Evolutionary conservation across 2,113 vertebrate species (phyloP).

Genomic region (Malaclemys terrapin): DNA sequence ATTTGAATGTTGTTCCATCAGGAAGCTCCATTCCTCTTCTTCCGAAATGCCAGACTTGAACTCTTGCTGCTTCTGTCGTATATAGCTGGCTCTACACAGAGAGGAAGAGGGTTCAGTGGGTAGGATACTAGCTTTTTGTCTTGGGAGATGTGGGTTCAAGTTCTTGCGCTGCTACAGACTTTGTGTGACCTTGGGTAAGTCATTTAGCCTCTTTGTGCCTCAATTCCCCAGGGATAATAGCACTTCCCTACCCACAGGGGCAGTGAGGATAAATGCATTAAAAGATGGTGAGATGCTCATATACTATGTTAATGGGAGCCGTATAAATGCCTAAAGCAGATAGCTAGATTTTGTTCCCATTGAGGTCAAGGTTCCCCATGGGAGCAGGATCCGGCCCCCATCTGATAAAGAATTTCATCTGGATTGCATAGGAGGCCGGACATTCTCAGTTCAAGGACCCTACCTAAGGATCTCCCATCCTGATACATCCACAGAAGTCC

Average conservation of each 20-base stretch:
- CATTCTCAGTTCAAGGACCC: constrained; percentile 64
- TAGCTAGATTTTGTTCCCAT: background rate
- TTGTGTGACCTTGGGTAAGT: rapidly evolving
- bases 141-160: background rate
- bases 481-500: constrained; percentile 65
- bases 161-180: background rate
- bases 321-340: constrained; percentile 25
- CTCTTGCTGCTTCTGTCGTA: background rate
- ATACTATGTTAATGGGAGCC: constrained; percentile 20
- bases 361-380: constrained; percentile 59
- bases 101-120: no score
- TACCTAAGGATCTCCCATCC: constrained; percentile 73
- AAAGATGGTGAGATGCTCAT: background rate
- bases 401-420: constrained; percentile 73
- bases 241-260: background rate
- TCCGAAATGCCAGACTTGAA: background rate
- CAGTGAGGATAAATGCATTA: background rate
- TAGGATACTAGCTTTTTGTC: background rate
- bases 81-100: no score
- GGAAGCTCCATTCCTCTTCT: background rate
- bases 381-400: constrained; percentile 55
- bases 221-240: background rate
- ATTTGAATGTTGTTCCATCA: background rate
- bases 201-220: background rate
- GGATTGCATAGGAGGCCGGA: constrained; percentile 69